Base-by-base conservation (phyloP, 2,888 invertebrate species). In the Ecliptopera silaceata region DNA sequence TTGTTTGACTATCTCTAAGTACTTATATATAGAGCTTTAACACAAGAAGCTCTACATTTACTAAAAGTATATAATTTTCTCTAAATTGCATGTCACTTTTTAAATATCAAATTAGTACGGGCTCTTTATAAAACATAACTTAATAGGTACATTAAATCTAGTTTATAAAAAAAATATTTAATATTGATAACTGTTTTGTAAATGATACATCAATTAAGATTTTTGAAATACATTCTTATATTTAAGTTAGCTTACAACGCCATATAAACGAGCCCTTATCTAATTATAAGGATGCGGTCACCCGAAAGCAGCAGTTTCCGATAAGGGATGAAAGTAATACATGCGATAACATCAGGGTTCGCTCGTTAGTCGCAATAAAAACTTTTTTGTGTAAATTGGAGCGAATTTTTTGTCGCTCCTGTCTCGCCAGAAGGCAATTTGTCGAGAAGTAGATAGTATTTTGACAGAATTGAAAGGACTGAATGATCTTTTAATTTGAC, bases 301-400 rank as follows among this genome's bases (percentile, higher is more conserved):
- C 71, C 71, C 71, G 64, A 77, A 71, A 75, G 75, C 72, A 77
- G 74, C 80, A 75, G 70, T 80, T 75, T 72, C 71, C 52, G 39
- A 85, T 86, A 85, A 84, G 84, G 86, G 86, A 84, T 88, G 89
- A 88, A 89, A 89, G 87, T 88, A 88, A 90, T 89, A 88, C 82
- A 72, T 51, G 61, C 72, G 88, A 90, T 89, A 90, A 73, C 79
- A 88, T 89, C 88, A 68, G 80, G 83, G 80, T 75, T 79, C 76
- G 66, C 84, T 86, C 80, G 88, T 90, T 88, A 86, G 80, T 66
- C 74, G 80, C 82, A 88, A 88, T 90, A 87, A 88, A 89, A 82
- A 69, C 62, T 71, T 84, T 87, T 88, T 86, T 86, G 70, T 77
- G 59, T 61, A 74, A 80, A 77, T 70, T 82, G 79, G 81, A 82